Evolutionary conservation across 2,113 vertebrate genomes (phyloP).

Genomic region (Myrmecophaga tridactyla): DNA sequence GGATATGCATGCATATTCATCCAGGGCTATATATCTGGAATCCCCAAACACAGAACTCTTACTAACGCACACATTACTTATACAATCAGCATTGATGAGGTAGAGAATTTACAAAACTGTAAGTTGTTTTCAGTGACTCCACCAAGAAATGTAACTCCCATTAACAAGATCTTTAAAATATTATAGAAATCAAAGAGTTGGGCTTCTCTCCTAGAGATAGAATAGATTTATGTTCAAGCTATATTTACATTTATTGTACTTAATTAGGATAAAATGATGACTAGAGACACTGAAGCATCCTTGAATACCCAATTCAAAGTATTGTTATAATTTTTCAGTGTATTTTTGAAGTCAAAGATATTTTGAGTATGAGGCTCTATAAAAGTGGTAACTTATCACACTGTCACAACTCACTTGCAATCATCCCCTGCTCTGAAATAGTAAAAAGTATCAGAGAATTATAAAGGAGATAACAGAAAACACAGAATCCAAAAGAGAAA

Average conservation of each 20-base stretch:
- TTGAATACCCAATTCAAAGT: not conserved
- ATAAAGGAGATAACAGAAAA: not conserved
- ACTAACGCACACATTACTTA: not conserved
- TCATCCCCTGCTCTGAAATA: not conserved
- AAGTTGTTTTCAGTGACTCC: not conserved
- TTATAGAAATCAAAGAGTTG: not conserved
- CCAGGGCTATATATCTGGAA: not conserved
- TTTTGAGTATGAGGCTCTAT: not conserved
- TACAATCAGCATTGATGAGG: not conserved
- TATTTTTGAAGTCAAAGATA: slow-evolving; percentile 5
- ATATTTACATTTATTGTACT: not conserved
- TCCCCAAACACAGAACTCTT: not conserved
- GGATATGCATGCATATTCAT: not conserved
- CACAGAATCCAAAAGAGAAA: not conserved
- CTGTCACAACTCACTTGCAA: not conserved
- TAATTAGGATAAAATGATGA: not conserved
- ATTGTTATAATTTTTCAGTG: not conserved
- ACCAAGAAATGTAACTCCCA: not conserved
- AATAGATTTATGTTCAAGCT: not conserved
- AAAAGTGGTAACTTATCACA: not conserved
- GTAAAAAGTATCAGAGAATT: not conserved
- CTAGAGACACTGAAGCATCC: not conserved
- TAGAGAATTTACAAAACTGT: not conserved
- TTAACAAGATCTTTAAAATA: not conserved
- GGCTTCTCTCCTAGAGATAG: not conserved